Evolutionary conservation across 2,888 invertebrate genomes (phyloP), one percentile per base, ranked within the genome.

Genomic region (Homarus gammarus): DNA sequence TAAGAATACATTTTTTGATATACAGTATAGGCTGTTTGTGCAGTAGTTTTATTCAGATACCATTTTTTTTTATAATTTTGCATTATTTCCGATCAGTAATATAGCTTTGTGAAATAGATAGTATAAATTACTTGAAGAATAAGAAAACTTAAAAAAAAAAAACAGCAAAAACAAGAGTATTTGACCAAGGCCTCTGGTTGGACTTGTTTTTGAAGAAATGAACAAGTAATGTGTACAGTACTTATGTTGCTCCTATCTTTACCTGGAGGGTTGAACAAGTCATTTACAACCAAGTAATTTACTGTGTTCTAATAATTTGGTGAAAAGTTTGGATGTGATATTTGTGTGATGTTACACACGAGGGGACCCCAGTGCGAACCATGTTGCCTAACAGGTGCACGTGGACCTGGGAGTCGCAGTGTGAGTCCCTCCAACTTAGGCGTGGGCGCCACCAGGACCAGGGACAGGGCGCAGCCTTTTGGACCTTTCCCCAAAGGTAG

Each of bases 401-500:
- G 91, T 33, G 83, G 87, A 10, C 84, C 88, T 61, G 73, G 87
- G 93, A 93, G 93, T 93, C 93, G 94, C 92, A 94, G 93, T 92
- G 93, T 93, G 92, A 94, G 93, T 94, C 94, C 95, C 93, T 94
- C 93, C 93, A 91, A 95, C 70, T 82, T 87, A 3, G 84, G 87
- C n/a, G 82, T 36, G 31, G 27, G 75, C n/a, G 81, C 75, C 70
- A 51, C 79, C 70, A 87, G 87, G 73, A 84, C 81, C 40, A 88
- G 91, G 73, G 92, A 92, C 38, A 86, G 90, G 81, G 90, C 90
- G 56, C 93, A 93, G 78, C 95, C 96, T 86, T 96, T 96, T 93
- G 96, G 96, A 93, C 96, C 97, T 6, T 97, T 97, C 93, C 96
- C 96, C 12, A 95, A 96, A 94, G 96, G 97, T 93, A 93, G 89